Base-by-base conservation (phyloP, 23 tunicate species). In the Ascidia mentula region DNA sequence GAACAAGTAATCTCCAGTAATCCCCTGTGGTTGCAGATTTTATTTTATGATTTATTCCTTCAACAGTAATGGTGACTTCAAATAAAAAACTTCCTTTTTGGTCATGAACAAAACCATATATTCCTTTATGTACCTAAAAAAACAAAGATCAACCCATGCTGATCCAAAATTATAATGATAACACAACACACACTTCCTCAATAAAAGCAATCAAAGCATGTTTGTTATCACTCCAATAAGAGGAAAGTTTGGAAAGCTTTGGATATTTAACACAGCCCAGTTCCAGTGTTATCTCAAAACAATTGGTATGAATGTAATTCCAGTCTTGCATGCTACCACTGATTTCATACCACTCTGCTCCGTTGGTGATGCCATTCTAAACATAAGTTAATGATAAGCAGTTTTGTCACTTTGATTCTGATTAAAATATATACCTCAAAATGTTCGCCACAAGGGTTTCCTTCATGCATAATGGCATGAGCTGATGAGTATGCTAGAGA, bases 301-400 rank as follows among this genome's bases (percentile, higher is more conserved):
- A 89, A 78, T 89, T 89, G n/a, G 84, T 83, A 30, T 53, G 30
- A 20, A 89, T 73, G 53, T 89, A 89, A 69, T 83, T 84, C 84
- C 78, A 89, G 73, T 89, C 94, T 69, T 89, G 94, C 94, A 89
- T 89, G 22, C 86, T 77, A 35, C 94, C 94, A 40, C 53, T 53
- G 31, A 89, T 75, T 36, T 74, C 70, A 73, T 89, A 89, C 94
- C 94, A 89, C 0, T 83, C 84, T 6, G 94, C 94, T 18, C 94
- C 94, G 38, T 89, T 89, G 18, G 88, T 84, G 26, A 89, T 89
- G 45, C 94, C 94, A 33, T 82, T 81, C 79, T 84, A 34, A 70
- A 80, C 74, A 24, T 13, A 32, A 28, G 24, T 53, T 53, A 26
- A 72, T 7, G 34, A 6, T 24, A 72, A 6, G 75, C n/a, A 72